phyloP scores from a whole-genome alignment of 2,888 invertebrate genomes.

The Argyresthia albistria region DNA sequence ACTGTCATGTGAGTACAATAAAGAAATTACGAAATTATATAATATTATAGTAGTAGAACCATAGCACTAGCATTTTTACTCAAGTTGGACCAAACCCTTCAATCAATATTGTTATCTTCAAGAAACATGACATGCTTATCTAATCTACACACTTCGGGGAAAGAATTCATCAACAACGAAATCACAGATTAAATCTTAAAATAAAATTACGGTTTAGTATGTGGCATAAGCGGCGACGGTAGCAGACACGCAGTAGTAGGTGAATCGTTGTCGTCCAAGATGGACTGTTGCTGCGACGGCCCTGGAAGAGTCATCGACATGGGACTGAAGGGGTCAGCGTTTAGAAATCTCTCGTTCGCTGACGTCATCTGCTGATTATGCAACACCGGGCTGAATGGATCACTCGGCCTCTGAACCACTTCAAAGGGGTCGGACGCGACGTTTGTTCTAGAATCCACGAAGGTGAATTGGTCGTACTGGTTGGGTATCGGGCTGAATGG shows the following conservation, averaged over 20 bases:
- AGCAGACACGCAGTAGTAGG: conserved; percentile 60
- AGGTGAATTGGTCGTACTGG: conserved; percentile 47
- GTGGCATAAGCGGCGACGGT: conserved; percentile 74
- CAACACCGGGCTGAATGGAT: conserved; percentile 7
- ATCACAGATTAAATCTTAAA: no score
- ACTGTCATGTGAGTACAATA: no score
- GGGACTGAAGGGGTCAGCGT: conserved; percentile 20
- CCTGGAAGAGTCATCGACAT: conserved; percentile 9
- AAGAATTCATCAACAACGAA: no score
- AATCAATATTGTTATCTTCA: no score
- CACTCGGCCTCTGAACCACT: conserved; percentile 29
- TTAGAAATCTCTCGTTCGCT: neutral
- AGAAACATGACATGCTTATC: no score
- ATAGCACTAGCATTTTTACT: no score
- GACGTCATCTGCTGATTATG: neutral
- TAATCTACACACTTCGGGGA: no score
- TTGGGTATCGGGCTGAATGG: conserved; percentile 28
- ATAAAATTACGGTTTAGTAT: conserved; percentile 9
- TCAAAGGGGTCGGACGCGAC: conserved; percentile 38
- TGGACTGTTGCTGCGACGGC: conserved; percentile 27
- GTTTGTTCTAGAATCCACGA: conserved; percentile 28
- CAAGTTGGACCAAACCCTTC: no score
- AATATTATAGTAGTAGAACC: no score
- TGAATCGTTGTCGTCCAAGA: conserved; percentile 51
- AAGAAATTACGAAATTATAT: no score